Base-by-base conservation (phyloP, 64 coral and sea anemone genomes). In the Porites australiensis region DNA sequence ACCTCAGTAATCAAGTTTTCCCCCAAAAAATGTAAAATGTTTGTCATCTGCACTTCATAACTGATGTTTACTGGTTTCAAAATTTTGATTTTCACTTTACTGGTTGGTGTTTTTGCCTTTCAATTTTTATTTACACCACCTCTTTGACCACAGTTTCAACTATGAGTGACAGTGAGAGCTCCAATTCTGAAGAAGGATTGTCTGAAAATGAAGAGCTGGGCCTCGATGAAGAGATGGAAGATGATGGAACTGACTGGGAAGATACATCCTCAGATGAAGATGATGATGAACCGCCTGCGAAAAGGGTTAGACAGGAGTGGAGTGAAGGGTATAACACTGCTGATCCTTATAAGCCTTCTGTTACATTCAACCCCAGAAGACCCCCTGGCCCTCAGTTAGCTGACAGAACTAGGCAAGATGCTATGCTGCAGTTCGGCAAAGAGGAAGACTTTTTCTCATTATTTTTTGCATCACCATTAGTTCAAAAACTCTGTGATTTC, bases 161-260 rank as follows among this genome's bases (percentile, higher is more conserved):
- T 59, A 59, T 59, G 58, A 59, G 13, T 59, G 58, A 59, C 58
- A 59, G 58, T 59, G 58, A 59, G 58, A 59, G 58, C 58, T 89
- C 87, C 57, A 70, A 89, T 21, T 74, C 48, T 71, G 74, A 54
- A 19, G 72, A 58, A 89, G 68, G 87, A 53, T 71, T 89, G 50
- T 89, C 87, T 61, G 70, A 89, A 62, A 71, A 89, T 77, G 13
- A 89, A 77, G 87, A 89, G 58, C 87, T 89, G 50, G 87, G 87
- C 52, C 87, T 77, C 59, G 47, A 89, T 89, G 46, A 76, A 76
- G 87, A 89, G 13, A 89, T 89, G 6, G 52, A 21, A 75, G 87
- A 58, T 57, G 72, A 89, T 77, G 87, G 22, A 70, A 48, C 68
- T 59, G 87, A 89, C 53, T 77, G 73, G 72, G 10, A 64, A 78